Percentiles rank a stretch among this genome's conserved stretches.
Evolutionary conservation across 2,888 invertebrate species (phyloP).

Genomic region (Caenorhabditis zanzibari): DNA sequence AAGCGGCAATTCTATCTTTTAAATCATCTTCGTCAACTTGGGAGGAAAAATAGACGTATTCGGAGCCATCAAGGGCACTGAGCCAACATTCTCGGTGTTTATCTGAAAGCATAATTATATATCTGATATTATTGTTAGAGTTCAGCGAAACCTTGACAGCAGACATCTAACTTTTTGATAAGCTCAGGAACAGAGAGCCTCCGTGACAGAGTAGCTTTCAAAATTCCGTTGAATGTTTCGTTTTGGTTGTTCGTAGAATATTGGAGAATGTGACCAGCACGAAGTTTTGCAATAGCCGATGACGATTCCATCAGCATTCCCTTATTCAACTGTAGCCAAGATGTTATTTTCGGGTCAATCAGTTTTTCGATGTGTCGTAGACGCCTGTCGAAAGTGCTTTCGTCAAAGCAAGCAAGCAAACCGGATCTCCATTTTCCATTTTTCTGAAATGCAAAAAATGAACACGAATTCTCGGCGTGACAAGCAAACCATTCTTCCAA

Average conservation of each 20-base stretch:
- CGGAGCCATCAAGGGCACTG: neutral
- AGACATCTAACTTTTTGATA: neutral
- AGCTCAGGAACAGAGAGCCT: neutral
- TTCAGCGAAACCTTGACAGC: neutral
- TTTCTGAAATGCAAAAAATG: neutral
- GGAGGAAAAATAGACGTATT: neutral
- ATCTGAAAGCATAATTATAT: neutral
- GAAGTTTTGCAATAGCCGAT: neutral
- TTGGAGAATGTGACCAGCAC: neutral
- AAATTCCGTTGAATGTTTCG: neutral
- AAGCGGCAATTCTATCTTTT: neutral
- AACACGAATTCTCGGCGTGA: neutral
- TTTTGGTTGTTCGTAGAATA: conserved; percentile 7
- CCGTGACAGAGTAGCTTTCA: neutral
- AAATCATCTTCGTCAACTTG: neutral
- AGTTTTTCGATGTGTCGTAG: neutral
- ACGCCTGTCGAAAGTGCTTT: neutral
- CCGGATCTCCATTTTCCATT: neutral
- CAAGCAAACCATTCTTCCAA: neutral
- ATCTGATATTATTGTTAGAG: too few species aligned
- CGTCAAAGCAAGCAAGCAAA: neutral
- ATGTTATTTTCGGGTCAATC: neutral
- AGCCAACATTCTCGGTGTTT: neutral
- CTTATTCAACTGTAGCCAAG: neutral
- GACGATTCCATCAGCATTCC: neutral